Percentiles rank a stretch among this genome's conserved stretches.
Conservation (phyloP, 2,797 vertebrate species). For the Enteromius afrohamiltoni region DNA sequence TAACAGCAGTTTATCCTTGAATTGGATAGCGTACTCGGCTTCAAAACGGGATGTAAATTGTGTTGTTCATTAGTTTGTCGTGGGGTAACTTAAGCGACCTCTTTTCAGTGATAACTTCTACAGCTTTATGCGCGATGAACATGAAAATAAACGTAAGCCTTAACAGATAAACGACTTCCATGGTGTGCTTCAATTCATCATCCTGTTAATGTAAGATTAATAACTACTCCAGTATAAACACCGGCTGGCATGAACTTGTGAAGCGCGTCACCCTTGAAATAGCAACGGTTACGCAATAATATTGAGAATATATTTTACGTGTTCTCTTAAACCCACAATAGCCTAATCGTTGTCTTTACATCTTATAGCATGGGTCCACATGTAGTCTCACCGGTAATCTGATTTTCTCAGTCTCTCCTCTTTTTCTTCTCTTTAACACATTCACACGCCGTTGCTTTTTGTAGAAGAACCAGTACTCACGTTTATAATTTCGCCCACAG, state of each 20-base stretch:
- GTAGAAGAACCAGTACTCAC: slow-evolving; percentile 76
- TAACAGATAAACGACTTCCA: slow-evolving; percentile 69
- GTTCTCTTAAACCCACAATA: not conserved
- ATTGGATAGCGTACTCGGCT: not conserved
- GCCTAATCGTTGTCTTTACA: not conserved
- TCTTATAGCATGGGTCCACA: not conserved
- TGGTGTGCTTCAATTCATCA: slow-evolving; percentile 78
- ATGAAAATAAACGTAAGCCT: slow-evolving; percentile 46
- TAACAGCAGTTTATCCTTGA: not conserved
- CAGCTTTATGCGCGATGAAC: slow-evolving; percentile 17
- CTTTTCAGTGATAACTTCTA: not conserved
- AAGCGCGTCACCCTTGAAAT: slow-evolving; percentile 49
- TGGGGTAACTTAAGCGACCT: not conserved
- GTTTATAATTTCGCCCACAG: slow-evolving; percentile 88
- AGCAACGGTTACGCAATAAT: slow-evolving; percentile 47
- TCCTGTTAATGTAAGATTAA: slow-evolving; percentile 83
- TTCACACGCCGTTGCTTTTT: slow-evolving; percentile 60
- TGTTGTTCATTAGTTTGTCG: not conserved
- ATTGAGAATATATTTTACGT: slow-evolving; percentile 27
- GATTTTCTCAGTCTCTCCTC: slow-evolving; percentile 11
- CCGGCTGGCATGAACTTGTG: slow-evolving; percentile 68
- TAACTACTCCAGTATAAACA: slow-evolving; percentile 77
- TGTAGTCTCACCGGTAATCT: not conserved
- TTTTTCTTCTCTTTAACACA: slow-evolving; percentile 20
- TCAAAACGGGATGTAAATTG: not conserved